Percentiles rank a stretch among this genome's conserved stretches.
Conservation (phyloP, 2,888 invertebrate genomes). For the Junonia oenone region DNA sequence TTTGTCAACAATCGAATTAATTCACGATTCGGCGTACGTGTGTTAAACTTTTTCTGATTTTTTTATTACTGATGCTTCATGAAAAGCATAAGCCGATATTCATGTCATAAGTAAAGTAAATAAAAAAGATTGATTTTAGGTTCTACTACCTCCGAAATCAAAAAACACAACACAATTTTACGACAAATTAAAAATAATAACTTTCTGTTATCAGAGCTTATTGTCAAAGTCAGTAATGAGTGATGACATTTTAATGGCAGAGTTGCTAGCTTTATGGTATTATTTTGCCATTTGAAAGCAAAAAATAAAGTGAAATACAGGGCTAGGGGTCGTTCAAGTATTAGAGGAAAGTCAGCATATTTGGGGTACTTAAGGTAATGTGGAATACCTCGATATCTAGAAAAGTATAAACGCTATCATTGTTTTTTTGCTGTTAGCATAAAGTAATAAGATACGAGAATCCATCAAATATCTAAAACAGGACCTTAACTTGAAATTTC, state of each 20-base stretch:
- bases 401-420: no score
- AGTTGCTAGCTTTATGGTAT: neutral
- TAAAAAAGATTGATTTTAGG: neutral
- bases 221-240: neutral
- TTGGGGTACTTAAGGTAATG: no score
- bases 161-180: neutral
- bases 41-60: neutral
- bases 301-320: no score
- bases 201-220: neutral
- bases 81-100: neutral
- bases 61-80: neutral
- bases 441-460: no score
- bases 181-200: neutral
- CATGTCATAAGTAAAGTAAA: neutral
- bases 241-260: neutral
- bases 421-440: no score
- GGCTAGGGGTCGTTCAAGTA: no score
- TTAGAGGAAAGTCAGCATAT: no score
- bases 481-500: no score
- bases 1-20: conserved; percentile 3
- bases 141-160: neutral
- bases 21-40: neutral
- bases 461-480: no score
- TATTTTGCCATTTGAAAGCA: no score
- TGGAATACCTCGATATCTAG: no score